Evolutionary conservation across 2,113 vertebrate species (phyloP).

Genomic region (Sylvicapra grimmia): DNA sequence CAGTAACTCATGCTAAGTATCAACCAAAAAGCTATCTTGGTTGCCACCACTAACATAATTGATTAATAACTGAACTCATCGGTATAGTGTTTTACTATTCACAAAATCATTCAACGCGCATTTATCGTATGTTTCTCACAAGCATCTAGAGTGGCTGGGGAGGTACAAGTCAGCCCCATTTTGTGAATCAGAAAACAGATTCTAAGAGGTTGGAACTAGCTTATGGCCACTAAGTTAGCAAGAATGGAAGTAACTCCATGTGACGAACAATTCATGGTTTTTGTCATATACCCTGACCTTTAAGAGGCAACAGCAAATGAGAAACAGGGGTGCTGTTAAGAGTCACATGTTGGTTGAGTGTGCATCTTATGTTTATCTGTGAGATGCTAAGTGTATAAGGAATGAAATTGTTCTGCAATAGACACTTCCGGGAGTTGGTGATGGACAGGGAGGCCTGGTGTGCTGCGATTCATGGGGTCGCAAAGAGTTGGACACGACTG

Average conservation of each 20-base stretch:
- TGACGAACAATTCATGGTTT: background rate
- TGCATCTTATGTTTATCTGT: background rate
- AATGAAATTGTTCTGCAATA: background rate
- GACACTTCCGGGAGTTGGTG: background rate
- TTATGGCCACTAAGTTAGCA: background rate
- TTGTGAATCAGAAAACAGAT: background rate
- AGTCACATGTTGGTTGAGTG: background rate
- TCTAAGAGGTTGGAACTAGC: background rate
- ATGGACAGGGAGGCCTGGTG: too few relatives aligned
- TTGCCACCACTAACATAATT: background rate
- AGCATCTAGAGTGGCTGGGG: background rate
- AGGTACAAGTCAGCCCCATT: background rate
- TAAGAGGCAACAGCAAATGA: background rate
- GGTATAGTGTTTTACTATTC: background rate
- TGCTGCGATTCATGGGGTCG: too few relatives aligned
- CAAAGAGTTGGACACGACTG: too few relatives aligned
- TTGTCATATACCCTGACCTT: background rate
- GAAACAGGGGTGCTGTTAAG: background rate
- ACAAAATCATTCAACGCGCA: background rate
- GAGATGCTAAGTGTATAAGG: background rate
- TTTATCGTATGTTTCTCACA: background rate
- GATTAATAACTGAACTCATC: background rate
- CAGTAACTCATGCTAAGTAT: background rate
- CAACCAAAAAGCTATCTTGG: background rate
- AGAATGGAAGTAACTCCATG: background rate